phyloP scores from a whole-genome alignment of 2,888 invertebrate genomes.

The Cheilosia vernalis region DNA sequence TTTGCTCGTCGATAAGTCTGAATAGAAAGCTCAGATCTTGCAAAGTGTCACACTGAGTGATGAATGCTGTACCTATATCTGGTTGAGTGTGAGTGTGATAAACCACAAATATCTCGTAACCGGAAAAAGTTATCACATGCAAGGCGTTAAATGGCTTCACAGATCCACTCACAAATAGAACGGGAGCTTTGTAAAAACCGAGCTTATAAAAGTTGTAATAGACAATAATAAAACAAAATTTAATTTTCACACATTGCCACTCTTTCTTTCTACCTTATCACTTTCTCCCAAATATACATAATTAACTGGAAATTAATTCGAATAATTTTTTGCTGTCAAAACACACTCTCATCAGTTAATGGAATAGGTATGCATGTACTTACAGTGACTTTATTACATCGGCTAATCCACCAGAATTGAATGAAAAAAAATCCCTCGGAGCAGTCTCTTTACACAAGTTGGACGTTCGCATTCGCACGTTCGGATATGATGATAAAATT shows the following conservation, averaged over 20 bases:
- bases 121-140: conserved; percentile 48
- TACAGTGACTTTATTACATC: conserved; percentile 42
- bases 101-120: conserved; percentile 3
- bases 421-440: conserved; percentile 41
- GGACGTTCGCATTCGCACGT: conserved; percentile 29
- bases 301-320: conserved; percentile 20
- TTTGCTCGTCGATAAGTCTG: no score
- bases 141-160: conserved; percentile 2
- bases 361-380: neutral
- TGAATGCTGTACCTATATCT: neutral
- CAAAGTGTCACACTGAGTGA: neutral
- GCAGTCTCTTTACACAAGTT: conserved; percentile 8
- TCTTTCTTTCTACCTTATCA: conserved; percentile 22
- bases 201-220: neutral
- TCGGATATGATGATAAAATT: conserved; percentile 33
- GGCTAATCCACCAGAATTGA: conserved; percentile 60
- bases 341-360: conserved; percentile 13
- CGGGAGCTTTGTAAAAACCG: neutral
- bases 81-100: neutral
- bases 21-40: no score
- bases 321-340: neutral
- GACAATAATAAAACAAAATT: neutral
- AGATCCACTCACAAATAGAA: neutral
- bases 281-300: conserved; percentile 48
- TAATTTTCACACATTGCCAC: conserved; percentile 18